phyloP scores from a whole-genome alignment of 2,888 invertebrate species.

The Chymomyza fuscimana region DNA sequence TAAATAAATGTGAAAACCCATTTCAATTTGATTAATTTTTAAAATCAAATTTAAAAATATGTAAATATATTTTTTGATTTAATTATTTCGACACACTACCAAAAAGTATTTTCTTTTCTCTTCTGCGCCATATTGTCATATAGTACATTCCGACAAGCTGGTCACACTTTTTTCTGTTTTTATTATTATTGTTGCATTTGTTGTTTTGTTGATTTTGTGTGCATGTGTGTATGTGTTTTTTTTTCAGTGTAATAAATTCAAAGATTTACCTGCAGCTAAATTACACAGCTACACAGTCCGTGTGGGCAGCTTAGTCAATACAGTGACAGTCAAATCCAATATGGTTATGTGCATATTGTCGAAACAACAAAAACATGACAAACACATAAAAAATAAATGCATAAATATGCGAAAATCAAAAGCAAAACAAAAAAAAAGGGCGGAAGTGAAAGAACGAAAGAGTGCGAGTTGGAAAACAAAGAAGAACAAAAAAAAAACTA shows the following conservation, averaged over 20 bases:
- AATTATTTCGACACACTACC: too few species aligned
- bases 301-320: constrained; percentile 14
- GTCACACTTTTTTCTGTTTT: too few species aligned
- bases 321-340: constrained; percentile 22
- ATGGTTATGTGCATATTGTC: constrained; percentile 31
- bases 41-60: too few species aligned
- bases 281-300: constrained; percentile 8
- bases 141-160: too few species aligned
- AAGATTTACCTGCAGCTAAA: constrained; percentile 31
- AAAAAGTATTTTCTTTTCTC: too few species aligned
- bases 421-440: constrained; percentile 1
- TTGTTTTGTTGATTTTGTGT: background rate
- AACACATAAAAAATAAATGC: constrained; percentile 26
- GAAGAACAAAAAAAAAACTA: background rate
- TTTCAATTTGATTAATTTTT: too few species aligned
- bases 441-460: constrained; percentile 11
- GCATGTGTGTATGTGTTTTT: background rate
- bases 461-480: background rate
- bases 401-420: constrained; percentile 27
- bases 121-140: too few species aligned
- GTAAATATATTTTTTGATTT: too few species aligned
- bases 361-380: constrained; percentile 24
- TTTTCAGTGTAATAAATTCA: constrained; percentile 27
- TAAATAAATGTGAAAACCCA: too few species aligned
- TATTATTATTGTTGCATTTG: background rate